Conservation (phyloP, 2,797 vertebrate genomes). For the Helicolenus hilgendorfi region DNA sequence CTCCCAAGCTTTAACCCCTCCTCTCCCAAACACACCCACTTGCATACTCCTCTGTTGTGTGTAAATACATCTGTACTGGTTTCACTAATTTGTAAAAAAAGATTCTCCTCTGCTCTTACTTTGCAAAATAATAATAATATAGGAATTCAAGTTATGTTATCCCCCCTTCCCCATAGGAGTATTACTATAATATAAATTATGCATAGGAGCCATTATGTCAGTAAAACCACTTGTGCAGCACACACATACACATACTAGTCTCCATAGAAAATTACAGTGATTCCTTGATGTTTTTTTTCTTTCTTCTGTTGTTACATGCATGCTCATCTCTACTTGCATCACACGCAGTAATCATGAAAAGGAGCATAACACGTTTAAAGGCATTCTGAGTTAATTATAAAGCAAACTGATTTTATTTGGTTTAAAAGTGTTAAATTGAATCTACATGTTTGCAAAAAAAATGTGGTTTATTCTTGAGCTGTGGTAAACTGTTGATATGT, state of each 20-base stretch:
- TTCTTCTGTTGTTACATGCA: neutral
- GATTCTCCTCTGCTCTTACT: neutral
- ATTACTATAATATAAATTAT: slow-evolving; percentile 55
- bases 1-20: slow-evolving; percentile 80
- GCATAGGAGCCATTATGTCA: slow-evolving; percentile 42
- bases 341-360: neutral
- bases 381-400: neutral
- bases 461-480: neutral
- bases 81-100: slow-evolving; percentile 2
- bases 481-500: neutral
- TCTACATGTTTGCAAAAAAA: neutral
- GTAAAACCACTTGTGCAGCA: slow-evolving; percentile 24
- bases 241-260: neutral
- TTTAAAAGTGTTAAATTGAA: neutral
- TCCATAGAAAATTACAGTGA: neutral
- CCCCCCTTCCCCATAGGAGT: neutral
- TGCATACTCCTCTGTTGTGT: slow-evolving; percentile 39
- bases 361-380: neutral
- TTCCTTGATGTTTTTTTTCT: neutral
- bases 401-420: neutral
- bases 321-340: neutral
- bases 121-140: neutral
- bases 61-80: slow-evolving; percentile 4
- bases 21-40: slow-evolving; percentile 64
- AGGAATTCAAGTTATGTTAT: slow-evolving; percentile 15